These are phyloP conservation scores for Archaeoteleia sp. DNA, from an alignment of 2,888 invertebrate genomes.

Conservation along the genomic window DNA sequence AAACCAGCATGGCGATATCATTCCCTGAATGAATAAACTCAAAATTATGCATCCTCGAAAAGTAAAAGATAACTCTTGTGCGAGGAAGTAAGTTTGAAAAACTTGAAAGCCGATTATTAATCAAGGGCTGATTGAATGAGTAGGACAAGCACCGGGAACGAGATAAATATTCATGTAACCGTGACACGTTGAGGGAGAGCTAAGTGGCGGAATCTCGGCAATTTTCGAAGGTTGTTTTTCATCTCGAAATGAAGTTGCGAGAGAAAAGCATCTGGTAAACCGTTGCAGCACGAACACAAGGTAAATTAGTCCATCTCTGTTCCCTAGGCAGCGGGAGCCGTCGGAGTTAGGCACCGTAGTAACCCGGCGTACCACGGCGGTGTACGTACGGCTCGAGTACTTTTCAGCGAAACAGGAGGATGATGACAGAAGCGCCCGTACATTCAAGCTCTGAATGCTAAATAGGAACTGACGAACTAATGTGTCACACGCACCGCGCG, in stretches of 20 bases:
- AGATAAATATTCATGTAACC: constrained; percentile 22
- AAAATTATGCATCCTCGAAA: too few species aligned
- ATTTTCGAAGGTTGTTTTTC: constrained; percentile 38
- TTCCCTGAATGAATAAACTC: too few species aligned
- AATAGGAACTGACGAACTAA: constrained; percentile 41
- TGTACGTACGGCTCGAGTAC: constrained; percentile 21
- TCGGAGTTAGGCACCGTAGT: constrained; percentile 43
- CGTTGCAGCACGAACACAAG: constrained; percentile 31
- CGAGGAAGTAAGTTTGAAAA: background rate
- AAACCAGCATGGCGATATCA: too few species aligned
- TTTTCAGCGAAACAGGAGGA: constrained; percentile 20
- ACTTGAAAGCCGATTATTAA: constrained; percentile 11
- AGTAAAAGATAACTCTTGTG: background rate
- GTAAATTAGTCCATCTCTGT: constrained; percentile 38
- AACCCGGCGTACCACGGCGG: constrained; percentile 9
- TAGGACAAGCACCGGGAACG: constrained; percentile 10
- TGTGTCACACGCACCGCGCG: constrained; percentile 41
- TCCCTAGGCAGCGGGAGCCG: constrained; percentile 28
- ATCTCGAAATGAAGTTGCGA: constrained; percentile 34
- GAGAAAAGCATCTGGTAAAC: constrained; percentile 40
- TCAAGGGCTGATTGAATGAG: constrained; percentile 22
- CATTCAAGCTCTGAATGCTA: constrained; percentile 38
- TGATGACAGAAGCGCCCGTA: constrained; percentile 10
- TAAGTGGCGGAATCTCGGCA: constrained; percentile 26
- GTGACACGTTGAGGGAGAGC: background rate